Conservation (phyloP, 2,888 invertebrate genomes). For the Meghimatium bilineatum region DNA sequence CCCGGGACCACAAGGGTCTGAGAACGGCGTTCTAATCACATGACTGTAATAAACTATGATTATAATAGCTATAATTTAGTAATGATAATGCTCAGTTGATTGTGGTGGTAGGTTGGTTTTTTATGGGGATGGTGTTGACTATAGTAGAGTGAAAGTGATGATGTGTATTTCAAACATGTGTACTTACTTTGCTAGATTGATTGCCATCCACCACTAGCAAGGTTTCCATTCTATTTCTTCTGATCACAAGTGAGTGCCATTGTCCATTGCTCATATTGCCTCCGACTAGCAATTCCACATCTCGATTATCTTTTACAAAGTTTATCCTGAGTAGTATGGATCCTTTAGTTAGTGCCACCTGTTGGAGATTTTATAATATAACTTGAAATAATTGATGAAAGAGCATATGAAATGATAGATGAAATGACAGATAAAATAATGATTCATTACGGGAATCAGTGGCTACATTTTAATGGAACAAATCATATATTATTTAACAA, state of each 20-base stretch:
- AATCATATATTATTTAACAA: not conserved
- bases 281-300: slow-evolving; percentile 62
- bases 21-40: too few species aligned
- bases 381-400: too few species aligned
- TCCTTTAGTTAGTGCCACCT: slow-evolving; percentile 61
- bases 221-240: slow-evolving; percentile 77
- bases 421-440: not conserved
- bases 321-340: slow-evolving; percentile 83
- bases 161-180: too few species aligned
- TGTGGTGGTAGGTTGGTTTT: too few species aligned
- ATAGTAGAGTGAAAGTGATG: too few species aligned
- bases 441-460: not conserved
- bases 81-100: too few species aligned
- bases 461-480: not conserved
- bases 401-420: too few species aligned
- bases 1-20: too few species aligned
- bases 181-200: slow-evolving; percentile 55
- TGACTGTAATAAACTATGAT: too few species aligned
- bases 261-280: slow-evolving; percentile 69
- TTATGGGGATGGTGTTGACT: too few species aligned
- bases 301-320: slow-evolving; percentile 67
- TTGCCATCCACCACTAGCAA: slow-evolving; percentile 69
- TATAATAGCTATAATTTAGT: too few species aligned
- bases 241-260: slow-evolving; percentile 69
- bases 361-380: slow-evolving; percentile 7